Evolutionary conservation across 2,888 invertebrate genomes (phyloP).

Genomic region (Osedax fenrisi): DNA sequence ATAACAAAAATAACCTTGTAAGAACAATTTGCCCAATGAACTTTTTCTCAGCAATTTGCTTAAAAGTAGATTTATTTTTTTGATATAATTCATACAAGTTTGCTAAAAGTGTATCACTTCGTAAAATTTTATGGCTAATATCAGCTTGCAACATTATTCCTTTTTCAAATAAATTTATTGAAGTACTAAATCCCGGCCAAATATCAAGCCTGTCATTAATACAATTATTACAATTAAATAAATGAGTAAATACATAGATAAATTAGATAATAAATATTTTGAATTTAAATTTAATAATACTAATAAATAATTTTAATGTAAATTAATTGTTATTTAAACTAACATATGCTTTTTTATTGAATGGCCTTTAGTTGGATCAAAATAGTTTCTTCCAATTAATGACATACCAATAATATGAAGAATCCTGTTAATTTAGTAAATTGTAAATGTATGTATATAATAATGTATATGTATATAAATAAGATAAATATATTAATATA

Average conservation of each 20-base stretch:
- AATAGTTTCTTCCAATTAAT: neutral
- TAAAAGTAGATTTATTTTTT: constrained; percentile 48
- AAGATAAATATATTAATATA: no score
- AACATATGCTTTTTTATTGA: neutral
- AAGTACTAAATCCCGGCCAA: constrained; percentile 37
- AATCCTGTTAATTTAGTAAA: neutral
- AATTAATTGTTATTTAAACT: no score
- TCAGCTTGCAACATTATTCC: constrained; percentile 53
- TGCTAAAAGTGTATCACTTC: constrained; percentile 66
- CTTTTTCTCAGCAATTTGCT: constrained; percentile 53
- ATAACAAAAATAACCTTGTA: constrained; percentile 54
- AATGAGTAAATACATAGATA: no score
- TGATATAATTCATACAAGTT: constrained; percentile 50
- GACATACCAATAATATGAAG: neutral
- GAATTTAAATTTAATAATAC: no score
- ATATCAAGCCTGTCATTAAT: constrained; percentile 36
- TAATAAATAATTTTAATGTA: no score
- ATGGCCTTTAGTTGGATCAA: neutral
- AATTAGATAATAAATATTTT: no score
- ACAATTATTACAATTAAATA: no score
- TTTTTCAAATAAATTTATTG: constrained; percentile 38
- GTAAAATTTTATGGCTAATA: constrained; percentile 71
- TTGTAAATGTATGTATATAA: no score
- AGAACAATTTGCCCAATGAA: constrained; percentile 63
- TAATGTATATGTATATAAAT: no score